Evolutionary conservation across 2,888 invertebrate genomes (phyloP), one percentile per base, ranked within the genome.

Genomic region (Ennomos fuscantarius): DNA sequence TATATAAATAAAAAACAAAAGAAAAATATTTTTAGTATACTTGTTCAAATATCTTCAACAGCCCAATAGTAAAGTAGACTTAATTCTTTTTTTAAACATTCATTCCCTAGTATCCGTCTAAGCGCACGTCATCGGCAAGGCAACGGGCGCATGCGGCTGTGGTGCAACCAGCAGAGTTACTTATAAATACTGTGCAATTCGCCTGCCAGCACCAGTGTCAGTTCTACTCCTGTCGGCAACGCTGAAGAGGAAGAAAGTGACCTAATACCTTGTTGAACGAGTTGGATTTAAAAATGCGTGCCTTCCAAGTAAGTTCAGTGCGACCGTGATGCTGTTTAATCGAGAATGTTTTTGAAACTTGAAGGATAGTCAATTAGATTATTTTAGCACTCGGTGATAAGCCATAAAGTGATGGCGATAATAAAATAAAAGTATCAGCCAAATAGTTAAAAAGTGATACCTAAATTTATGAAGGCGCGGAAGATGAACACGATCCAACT

Each of bases 161-260:
- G 87, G 83, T 83, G 87, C 77, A 88, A 88, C 76, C 61, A 63
- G n/a, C 10, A 34, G 46, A 58, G 67, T 61, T 72, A 37, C 74
- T 84, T 90, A 90, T 89, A 92, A 89, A 89, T 88, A 87, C 72
- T 71, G 79, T 75, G 79, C 73, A 66, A 55, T 59, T 55, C 59
- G 59, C 52, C 56, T 57, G 56, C 60, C 63, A 66, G 72, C 70
- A 79, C 59, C 84, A 88, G 88, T 86, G 86, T 87, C 86, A 92
- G 90, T 92, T 91, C 88, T 65, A 72, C 77, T 92, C 89, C 89
- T 89, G 90, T 89, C 89, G 76, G 82, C 77, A 57, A 31, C 55
- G 81, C 85, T 84, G 89, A 91, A 92, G 87, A 91, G 89, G 91
- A 88, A 81, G 89, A 87, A 90, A 92, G 91, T 92, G 89, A 87